Base-by-base conservation (phyloP, 2,113 vertebrate genomes). In the Burhinus oedicnemus region DNA sequence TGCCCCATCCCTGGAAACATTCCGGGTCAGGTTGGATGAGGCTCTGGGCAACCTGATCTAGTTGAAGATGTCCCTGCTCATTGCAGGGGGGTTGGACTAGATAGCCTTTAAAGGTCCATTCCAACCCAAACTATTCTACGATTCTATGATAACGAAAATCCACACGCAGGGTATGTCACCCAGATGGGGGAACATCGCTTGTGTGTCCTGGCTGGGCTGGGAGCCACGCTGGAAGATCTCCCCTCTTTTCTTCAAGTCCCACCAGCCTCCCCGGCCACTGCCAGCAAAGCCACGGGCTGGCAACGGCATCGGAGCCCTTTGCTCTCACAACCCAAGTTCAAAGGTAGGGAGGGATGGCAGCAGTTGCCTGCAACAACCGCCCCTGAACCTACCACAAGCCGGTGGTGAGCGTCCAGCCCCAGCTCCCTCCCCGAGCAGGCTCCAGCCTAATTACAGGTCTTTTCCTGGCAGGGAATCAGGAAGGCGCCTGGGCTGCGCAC, bases 141-240 rank as follows among this genome's bases (percentile, higher is more conserved):
- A 22, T 44, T 44, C 64, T 66, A 32, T 7, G 12, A 72, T 26
- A 64, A 71, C 30, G 64, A 69, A 90, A 75, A 92, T 23, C 68
- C n/a, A 47, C 5, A 32, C 0, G 0, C 47, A 60, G 38, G 15
- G 79, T 58, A 81, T 11, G 10, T 20, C 69, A 84, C 19, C 17
- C 0, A 0, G 72, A 52, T 8, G 8, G 45, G 13, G 5, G 5
- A 8, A 30, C 54, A 62, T 47, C 1, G 1, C 22, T 47, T 4
- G 2, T 11, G 32, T 12, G 42, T 42, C 14, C 54, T 15, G 21
- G 16, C 61, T 62, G 66, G 49, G 21, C 20, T 42, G 9, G 5
- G 20, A 83, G n/a, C 27, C 36, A 17, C 6, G 11, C 18, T 81
- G 40, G 47, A 38, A 78, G 14, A 68, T 22, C 22, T 55, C 26